Conservation (phyloP, 2,888 invertebrate genomes). For the Drosophila nr. fundita region DNA sequence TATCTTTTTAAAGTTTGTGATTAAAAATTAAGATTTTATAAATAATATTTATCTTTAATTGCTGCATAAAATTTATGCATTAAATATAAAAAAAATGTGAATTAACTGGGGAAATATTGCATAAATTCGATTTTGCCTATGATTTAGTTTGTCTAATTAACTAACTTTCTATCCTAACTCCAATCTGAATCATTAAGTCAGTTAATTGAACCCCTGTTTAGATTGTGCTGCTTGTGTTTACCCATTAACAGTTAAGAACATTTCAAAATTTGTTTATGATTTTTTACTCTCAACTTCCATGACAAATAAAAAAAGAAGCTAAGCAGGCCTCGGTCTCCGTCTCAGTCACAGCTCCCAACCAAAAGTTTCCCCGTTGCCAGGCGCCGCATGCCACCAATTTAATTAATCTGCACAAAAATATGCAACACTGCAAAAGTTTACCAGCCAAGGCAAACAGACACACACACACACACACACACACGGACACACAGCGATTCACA, state of each 20-base stretch:
- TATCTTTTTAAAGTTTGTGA: neutral
- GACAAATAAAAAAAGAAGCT: conserved; percentile 7
- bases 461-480: conserved; percentile 15
- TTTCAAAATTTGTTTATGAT: conserved; percentile 38
- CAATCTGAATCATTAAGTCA: neutral
- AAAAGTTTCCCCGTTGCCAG: conserved; percentile 28
- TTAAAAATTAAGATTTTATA: neutral
- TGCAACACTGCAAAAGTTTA: conserved; percentile 75
- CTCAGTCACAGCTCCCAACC: neutral
- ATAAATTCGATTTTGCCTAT: neutral
- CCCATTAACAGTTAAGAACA: conserved; percentile 35
- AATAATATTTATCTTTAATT: neutral
- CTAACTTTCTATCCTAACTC: neutral
- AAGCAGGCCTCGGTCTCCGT: conserved; percentile 17
- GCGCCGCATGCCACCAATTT: conserved; percentile 71
- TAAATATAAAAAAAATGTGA: neutral
- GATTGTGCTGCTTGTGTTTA: conserved; percentile 17
- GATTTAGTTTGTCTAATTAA: neutral
- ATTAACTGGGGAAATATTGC: neutral
- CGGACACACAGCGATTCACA: conserved; percentile 29
- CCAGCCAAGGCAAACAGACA: conserved; percentile 44
- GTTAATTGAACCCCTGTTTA: conserved; percentile 4
- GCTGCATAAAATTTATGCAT: no score
- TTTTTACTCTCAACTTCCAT: conserved; percentile 9
- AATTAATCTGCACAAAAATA: conserved; percentile 77